These are phyloP conservation scores for Noctua pronuba DNA, from an alignment of 2,888 invertebrate genomes.

Conservation along the genomic window DNA sequence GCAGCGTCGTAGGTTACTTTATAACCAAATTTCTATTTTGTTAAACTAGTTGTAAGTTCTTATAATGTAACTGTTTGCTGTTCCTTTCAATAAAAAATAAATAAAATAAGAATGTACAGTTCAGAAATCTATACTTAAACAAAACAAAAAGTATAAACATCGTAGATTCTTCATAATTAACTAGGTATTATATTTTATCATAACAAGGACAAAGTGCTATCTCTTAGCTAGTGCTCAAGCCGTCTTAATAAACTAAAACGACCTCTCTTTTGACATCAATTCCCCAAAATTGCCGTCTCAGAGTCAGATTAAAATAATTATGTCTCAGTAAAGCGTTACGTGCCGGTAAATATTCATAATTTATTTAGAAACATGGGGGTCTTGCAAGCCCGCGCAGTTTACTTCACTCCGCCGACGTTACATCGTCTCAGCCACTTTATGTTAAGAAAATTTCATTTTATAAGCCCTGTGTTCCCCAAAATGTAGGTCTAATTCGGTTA, in stretches of 20 bases:
- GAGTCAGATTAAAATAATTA: conserved; percentile 87
- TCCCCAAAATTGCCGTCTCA: conserved; percentile 82
- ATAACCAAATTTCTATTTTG: too few relatives aligned
- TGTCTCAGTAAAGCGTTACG: conserved; percentile 85
- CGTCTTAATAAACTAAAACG: conserved; percentile 66
- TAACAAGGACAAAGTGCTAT: conserved; percentile 52
- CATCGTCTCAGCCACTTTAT: conserved; percentile 83
- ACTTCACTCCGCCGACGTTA: conserved; percentile 78
- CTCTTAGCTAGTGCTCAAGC: conserved; percentile 49
- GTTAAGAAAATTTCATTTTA: conserved; percentile 85
- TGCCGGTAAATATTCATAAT: conserved; percentile 88
- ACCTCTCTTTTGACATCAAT: conserved; percentile 82
- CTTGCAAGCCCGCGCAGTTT: conserved; percentile 77
- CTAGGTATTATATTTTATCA: conserved; percentile 37
- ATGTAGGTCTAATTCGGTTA: conserved; percentile 80
- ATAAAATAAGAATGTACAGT: neutral
- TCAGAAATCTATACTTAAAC: conserved; percentile 2
- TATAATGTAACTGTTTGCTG: too few relatives aligned
- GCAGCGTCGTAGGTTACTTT: too few relatives aligned
- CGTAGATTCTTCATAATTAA: conserved; percentile 42
- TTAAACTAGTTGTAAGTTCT: too few relatives aligned
- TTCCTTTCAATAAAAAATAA: too few relatives aligned
- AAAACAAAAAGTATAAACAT: conserved; percentile 19
- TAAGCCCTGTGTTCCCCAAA: conserved; percentile 80
- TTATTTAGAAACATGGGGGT: conserved; percentile 87